These are phyloP conservation scores for Lathronympha strigana DNA, from an alignment of 2,888 invertebrate genomes.

Conservation along the genomic window DNA sequence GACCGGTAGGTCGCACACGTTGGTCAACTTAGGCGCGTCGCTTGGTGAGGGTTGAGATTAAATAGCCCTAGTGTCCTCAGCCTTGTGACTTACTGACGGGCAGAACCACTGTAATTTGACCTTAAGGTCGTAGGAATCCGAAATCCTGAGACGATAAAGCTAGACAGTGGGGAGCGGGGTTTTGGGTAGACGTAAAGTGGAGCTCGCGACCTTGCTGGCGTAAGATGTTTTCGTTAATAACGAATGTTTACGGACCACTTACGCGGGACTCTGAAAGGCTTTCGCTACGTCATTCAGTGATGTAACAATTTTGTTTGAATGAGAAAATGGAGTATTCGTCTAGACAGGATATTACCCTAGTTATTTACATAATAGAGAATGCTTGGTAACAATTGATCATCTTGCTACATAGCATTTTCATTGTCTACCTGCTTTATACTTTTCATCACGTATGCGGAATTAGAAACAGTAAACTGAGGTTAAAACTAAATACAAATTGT, in stretches of 20 bases:
- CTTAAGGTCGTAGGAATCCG: slow-evolving; percentile 21
- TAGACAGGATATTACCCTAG: not conserved
- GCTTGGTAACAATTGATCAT: too few species aligned
- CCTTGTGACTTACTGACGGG: slow-evolving; percentile 57
- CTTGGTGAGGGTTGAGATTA: not conserved
- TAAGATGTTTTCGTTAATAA: slow-evolving; percentile 35
- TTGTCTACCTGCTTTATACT: too few species aligned
- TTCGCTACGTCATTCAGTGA: slow-evolving; percentile 9
- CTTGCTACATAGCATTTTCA: too few species aligned
- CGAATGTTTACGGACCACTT: slow-evolving; percentile 30
- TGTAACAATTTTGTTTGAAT: not conserved
- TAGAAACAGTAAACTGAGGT: too few species aligned
- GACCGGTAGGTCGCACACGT: not conserved
- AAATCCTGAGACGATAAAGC: slow-evolving; percentile 21
- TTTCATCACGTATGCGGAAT: too few species aligned
- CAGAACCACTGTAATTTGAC: slow-evolving; percentile 46
- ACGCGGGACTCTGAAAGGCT: slow-evolving; percentile 16
- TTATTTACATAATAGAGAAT: slow-evolving; percentile 1
- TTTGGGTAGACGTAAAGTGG: slow-evolving; percentile 12
- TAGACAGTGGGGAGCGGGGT: slow-evolving; percentile 31
- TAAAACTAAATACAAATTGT: too few species aligned
- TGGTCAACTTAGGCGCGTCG: not conserved
- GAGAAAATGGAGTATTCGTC: slow-evolving; percentile 2
- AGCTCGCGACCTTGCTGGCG: slow-evolving; percentile 23
- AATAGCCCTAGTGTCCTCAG: slow-evolving; percentile 51